Conservation (phyloP, 2,113 vertebrate species). For the Zootoca vivipara region DNA sequence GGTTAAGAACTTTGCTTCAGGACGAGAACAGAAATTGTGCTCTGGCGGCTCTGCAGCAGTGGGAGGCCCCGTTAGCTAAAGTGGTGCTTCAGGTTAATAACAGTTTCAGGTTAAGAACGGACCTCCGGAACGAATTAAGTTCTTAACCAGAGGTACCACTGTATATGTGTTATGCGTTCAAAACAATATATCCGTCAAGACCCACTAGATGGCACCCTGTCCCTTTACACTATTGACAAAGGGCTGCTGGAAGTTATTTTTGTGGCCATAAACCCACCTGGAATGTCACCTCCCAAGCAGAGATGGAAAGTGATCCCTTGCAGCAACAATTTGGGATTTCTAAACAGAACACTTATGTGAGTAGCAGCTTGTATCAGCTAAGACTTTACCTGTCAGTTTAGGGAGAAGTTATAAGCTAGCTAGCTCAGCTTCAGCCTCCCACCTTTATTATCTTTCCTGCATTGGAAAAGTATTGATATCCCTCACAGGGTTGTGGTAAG, state of each 20-base stretch:
- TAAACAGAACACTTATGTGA: background rate
- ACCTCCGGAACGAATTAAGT: too few relatives aligned
- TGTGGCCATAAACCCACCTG: background rate
- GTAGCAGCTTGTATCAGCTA: background rate
- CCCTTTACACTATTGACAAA: background rate
- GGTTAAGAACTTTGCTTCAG: too few relatives aligned
- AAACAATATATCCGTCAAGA: background rate
- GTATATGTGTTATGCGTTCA: background rate
- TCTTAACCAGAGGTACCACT: too few relatives aligned
- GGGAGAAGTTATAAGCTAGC: background rate
- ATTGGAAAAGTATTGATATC: background rate
- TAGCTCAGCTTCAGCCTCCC: background rate
- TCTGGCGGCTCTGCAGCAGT: too few relatives aligned
- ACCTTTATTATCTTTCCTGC: background rate
- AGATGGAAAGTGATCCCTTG: background rate
- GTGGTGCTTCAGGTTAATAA: too few relatives aligned
- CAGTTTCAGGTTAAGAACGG: too few relatives aligned
- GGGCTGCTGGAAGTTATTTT: background rate
- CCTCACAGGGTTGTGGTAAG: background rate
- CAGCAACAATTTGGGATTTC: background rate
- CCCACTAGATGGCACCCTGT: background rate
- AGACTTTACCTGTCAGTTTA: background rate
- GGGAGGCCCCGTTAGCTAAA: too few relatives aligned
- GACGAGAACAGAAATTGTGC: too few relatives aligned
- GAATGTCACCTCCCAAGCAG: background rate